phyloP scores from a whole-genome alignment of 1,140 invertebrate species.

The Thaumetopoea pityocampa region DNA sequence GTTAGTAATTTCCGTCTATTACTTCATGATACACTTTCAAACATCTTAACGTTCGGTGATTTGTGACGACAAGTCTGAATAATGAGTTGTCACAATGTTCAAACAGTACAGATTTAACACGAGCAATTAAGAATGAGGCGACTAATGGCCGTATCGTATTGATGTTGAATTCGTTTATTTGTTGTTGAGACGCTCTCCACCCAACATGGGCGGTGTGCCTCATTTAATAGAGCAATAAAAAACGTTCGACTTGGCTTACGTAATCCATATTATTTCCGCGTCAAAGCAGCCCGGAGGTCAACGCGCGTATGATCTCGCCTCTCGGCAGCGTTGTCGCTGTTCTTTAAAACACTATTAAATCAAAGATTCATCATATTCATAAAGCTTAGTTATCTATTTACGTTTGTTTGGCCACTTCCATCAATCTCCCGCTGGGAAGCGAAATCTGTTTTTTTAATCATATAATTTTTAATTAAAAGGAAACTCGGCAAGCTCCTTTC shows the following conservation, averaged over 20 bases:
- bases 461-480: too few species aligned
- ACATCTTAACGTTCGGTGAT: too few species aligned
- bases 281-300: slow-evolving; percentile 52
- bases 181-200: slow-evolving; percentile 51
- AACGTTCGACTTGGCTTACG: slow-evolving; percentile 69
- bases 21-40: too few species aligned
- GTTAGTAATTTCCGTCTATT: too few species aligned
- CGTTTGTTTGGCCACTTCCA: too few species aligned
- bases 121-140: slow-evolving; percentile 41
- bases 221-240: slow-evolving; percentile 72
- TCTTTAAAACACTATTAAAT: slow-evolving; percentile 2
- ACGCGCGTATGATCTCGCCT: slow-evolving; percentile 50
- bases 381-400: too few species aligned
- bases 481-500: too few species aligned
- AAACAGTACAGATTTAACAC: slow-evolving; percentile 24
- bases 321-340: slow-evolving; percentile 30
- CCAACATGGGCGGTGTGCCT: slow-evolving; percentile 57
- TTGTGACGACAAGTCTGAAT: slow-evolving; percentile 10
- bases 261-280: slow-evolving; percentile 69
- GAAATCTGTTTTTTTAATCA: too few species aligned
- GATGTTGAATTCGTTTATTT: slow-evolving; percentile 41
- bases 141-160: slow-evolving; percentile 40
- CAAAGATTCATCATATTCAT: too few species aligned
- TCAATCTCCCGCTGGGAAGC: too few species aligned
- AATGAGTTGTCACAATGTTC: slow-evolving; percentile 17